Evolutionary conservation across 1,140 invertebrate species (phyloP).

Genomic region (Megalonaias nervosa): DNA sequence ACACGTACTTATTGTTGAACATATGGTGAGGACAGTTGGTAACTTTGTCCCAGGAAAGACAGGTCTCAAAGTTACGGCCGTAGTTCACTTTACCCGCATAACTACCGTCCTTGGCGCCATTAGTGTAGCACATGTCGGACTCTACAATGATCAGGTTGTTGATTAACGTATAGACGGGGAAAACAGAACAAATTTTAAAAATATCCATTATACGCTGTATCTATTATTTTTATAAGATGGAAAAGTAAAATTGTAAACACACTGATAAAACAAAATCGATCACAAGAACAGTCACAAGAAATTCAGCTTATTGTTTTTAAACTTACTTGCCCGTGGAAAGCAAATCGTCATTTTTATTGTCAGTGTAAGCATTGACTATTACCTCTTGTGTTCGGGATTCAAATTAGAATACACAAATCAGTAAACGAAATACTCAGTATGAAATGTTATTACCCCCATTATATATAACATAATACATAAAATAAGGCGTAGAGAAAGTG

Average conservation of each 20-base stretch:
- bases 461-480: too few species aligned
- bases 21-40: conserved; percentile 36
- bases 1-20: conserved; percentile 40
- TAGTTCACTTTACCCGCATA: conserved; percentile 42
- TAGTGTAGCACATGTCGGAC: conserved; percentile 26
- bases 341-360: too few species aligned
- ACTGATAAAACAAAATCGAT: not conserved
- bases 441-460: too few species aligned
- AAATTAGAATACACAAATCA: too few species aligned
- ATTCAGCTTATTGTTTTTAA: too few species aligned
- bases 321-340: too few species aligned
- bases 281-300: not conserved
- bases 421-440: too few species aligned
- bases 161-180: not conserved
- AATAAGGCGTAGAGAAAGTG: too few species aligned
- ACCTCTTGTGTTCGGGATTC: not conserved
- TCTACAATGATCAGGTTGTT: conserved; percentile 10
- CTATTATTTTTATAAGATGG: not conserved
- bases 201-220: not conserved
- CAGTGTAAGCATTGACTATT: not conserved
- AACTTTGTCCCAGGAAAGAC: conserved; percentile 38
- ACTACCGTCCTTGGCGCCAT: conserved; percentile 12
- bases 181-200: not conserved
- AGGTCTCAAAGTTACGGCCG: conserved; percentile 33
- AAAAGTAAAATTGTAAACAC: not conserved